Evolutionary conservation across 2,113 vertebrate genomes (phyloP).

Genomic region (Raja brachyura): DNA sequence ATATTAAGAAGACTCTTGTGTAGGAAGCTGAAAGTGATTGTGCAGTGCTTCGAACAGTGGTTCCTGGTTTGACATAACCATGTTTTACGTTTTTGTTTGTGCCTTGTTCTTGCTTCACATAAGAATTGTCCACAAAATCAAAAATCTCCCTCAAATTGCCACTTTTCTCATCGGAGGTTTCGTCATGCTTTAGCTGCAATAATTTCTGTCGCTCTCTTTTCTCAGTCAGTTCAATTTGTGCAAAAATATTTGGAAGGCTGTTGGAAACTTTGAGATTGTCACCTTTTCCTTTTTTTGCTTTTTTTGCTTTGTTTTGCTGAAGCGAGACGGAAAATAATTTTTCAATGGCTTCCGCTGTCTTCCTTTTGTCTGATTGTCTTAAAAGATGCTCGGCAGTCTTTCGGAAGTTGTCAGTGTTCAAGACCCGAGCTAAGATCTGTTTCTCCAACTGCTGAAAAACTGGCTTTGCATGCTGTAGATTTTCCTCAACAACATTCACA

Average conservation of each 20-base stretch:
- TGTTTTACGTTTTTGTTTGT: conserved; percentile 57
- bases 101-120: conserved; percentile 61
- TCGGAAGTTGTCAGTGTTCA: conserved; percentile 75
- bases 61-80: conserved; percentile 62
- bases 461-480: conserved; percentile 80
- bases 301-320: conserved; percentile 65
- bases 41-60: conserved; percentile 56
- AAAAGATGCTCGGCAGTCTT: conserved; percentile 83
- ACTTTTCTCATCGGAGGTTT: conserved; percentile 70
- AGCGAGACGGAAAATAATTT: conserved; percentile 78
- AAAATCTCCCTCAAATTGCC: conserved; percentile 78
- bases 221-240: conserved; percentile 84
- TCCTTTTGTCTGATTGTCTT: conserved; percentile 82
- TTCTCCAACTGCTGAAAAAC: conserved; percentile 91
- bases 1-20: conserved; percentile 80
- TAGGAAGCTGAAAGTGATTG: conserved; percentile 69
- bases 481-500: conserved; percentile 69
- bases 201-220: conserved; percentile 76
- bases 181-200: conserved; percentile 71
- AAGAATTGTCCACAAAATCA: conserved; percentile 72
- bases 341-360: conserved; percentile 76
- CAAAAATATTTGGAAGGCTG: conserved; percentile 80
- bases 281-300: conserved; percentile 56
- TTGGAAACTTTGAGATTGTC: conserved; percentile 74
- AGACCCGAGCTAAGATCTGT: conserved; percentile 77